A percentile compares a stretch with the other conserved stretches of the same genome.
phyloP scores from a whole-genome alignment of 2,888 invertebrate genomes.

The Acronicta psi region DNA sequence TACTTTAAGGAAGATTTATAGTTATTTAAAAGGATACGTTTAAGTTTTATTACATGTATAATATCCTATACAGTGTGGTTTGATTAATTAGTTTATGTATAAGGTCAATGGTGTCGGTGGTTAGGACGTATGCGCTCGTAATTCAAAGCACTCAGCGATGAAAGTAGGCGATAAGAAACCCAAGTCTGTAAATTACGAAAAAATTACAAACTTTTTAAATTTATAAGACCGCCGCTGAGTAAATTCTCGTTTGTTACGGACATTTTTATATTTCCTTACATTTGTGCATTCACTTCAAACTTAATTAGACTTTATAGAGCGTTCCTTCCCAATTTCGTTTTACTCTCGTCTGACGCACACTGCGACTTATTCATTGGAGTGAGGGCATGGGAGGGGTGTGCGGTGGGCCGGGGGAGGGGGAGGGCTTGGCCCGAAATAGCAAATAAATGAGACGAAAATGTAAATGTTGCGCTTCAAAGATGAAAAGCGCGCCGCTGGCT shows the following conservation, averaged over 20 bases:
- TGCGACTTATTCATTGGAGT: conserved; percentile 86
- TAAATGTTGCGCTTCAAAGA: conserved; percentile 89
- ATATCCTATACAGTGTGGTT: conserved; percentile 40
- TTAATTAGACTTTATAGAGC: conserved; percentile 89
- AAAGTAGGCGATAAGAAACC: conserved; percentile 32
- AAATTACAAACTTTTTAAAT: conserved; percentile 39
- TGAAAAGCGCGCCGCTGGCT: conserved; percentile 86
- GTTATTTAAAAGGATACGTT: conserved; percentile 76
- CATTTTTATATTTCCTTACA: conserved; percentile 85
- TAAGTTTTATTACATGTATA: conserved; percentile 61
- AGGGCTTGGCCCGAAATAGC: conserved; percentile 86
- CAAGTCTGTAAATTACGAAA: conserved; percentile 44
- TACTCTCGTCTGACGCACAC: conserved; percentile 85
- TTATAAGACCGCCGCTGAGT: conserved; percentile 61
- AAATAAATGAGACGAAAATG: conserved; percentile 90
- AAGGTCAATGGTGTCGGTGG: conserved; percentile 26
- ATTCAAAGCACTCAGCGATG: conserved; percentile 32
- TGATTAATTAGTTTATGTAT: conserved; percentile 51
- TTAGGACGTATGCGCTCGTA: conserved; percentile 28
- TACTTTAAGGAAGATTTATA: conserved; percentile 74
- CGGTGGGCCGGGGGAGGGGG: conserved; percentile 62
- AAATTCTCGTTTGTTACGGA: conserved; percentile 74
- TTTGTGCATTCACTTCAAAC: conserved; percentile 87
- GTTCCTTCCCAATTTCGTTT: conserved; percentile 88
- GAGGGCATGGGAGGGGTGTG: conserved; percentile 69